Evolutionary conservation across 2,888 invertebrate genomes (phyloP).

Genomic region (Melanophora roralis): DNA sequence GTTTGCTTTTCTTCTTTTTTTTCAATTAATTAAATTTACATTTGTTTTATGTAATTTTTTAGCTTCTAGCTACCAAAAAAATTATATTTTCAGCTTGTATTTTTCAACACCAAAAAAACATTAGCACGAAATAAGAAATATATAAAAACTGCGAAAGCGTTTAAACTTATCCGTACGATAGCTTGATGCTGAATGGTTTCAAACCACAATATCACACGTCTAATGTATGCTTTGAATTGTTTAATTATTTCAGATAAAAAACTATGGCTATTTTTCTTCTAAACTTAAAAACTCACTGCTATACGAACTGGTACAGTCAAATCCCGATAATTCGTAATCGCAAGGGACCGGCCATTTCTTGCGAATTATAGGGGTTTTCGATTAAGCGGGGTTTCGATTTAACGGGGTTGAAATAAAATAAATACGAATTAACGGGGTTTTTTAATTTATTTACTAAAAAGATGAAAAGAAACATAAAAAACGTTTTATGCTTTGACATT

Average conservation of each 20-base stretch:
- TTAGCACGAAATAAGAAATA: not conserved
- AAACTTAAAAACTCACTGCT: slow-evolving; percentile 19
- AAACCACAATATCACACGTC: slow-evolving; percentile 47
- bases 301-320: slow-evolving; percentile 1
- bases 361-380: no score
- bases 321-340: no score
- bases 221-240: slow-evolving; percentile 51
- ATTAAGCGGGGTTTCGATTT: no score
- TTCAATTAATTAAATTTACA: not conserved
- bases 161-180: slow-evolving; percentile 45
- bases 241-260: slow-evolving; percentile 13
- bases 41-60: slow-evolving; percentile 18
- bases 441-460: no score
- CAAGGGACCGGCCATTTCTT: no score
- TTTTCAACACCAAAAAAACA: slow-evolving; percentile 9
- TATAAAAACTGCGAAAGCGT: not conserved
- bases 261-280: slow-evolving; percentile 18
- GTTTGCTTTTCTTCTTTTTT: slow-evolving; percentile 6
- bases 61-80: not conserved
- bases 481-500: no score
- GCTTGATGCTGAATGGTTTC: slow-evolving; percentile 54
- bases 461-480: no score
- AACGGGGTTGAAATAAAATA: no score
- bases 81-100: not conserved
- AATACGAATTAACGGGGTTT: no score